Evolutionary conservation across 1,140 invertebrate species (phyloP), one percentile per base, ranked within the genome.

Genomic region (Heliconius eleuchia): DNA sequence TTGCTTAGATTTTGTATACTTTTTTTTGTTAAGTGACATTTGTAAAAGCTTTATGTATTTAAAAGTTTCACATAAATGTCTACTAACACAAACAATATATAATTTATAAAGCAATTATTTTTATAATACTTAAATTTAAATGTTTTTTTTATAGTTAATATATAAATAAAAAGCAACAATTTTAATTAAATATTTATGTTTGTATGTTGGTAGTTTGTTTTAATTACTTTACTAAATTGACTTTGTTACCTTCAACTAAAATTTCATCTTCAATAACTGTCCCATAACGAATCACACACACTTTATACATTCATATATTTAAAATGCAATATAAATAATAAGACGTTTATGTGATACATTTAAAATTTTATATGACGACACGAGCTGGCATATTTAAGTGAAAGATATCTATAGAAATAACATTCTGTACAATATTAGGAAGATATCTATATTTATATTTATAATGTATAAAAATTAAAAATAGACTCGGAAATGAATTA

Each of bases 351-450:
- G 78, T 80, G 74, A 76, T 76, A 73, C n/a, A 76, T 74, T 72
- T 50, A 50, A 9, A 71, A 52, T 23, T 23, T 30, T 60, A 84
- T 88, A 88, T 83, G 73, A 57, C 70, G 87, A 87, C 71, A 39
- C 79, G 79, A 80, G 79, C 73, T 52, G 78, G 78, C 78, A 79
- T 71, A 37, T 66, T 66, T 30, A 27, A 27, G 19, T 72, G 30
- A 39, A 71, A 30, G 39, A 57, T 76, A 80, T 80, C 74, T 76
- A 50, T 73, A 80, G 74, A 71, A 73, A 76, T 76, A 80, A 80
- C 79, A 80, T 80, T 66, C 23, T 70, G 60, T 66, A 66, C 3
- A 66, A 27, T 66, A 27, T 66, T 39, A 39, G 7, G 4, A 11
- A 72, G 23, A 23, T 23, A 23, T 23, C 23, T 23, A 72, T 39